Evolutionary conservation across 2,888 invertebrate genomes (phyloP), one percentile per base, ranked within the genome.

Genomic region (Cremastinae sp.): DNA sequence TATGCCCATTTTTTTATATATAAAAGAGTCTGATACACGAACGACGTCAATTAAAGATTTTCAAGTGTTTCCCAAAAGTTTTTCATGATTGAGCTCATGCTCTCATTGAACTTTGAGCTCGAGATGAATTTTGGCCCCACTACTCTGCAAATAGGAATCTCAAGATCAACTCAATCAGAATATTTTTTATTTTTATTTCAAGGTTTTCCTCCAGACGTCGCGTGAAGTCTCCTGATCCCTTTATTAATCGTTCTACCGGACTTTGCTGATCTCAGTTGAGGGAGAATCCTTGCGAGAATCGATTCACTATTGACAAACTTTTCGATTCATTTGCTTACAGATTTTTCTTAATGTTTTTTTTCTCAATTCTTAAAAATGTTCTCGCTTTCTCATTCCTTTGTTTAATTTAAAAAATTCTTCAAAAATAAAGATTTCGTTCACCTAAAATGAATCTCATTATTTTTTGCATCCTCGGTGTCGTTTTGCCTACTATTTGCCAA

Each of bases 401-500:
- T 10, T 8, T 0, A 22, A 0, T 35, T 53, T 4, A 22, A 20
- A 12, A 20, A 0, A 5, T 14, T 10, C 5, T n/a, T 16, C 16
- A 37, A 16, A 10, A 20, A 7, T 20, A 22, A 41, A 22, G 22
- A 28, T 18, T 41, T 0, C 4, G 10, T 49, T 2, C 10, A 9
- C 4, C 12, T 39, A 8, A 16, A 9, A 61, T 70, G 59, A 59
- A 70, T 70, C n/a, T 51, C 1, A 10, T 47, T 3, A 16, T 35
- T 9, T 9, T 43, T 43, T 59, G 41, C 12, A 35, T 16, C 37
- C 3, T 61, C 14, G 2, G 20, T 1, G 10, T 62, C 12, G n/a
- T 58, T 0, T 49, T 28, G 9, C 7, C 51, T 2, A 49, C 10
- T 1, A 0, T 16, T 2, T 66, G 74, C 0, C 83, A 86, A 39